Evolutionary conservation across 2,888 invertebrate species (phyloP).

Genomic region (Spodoptera picta): DNA sequence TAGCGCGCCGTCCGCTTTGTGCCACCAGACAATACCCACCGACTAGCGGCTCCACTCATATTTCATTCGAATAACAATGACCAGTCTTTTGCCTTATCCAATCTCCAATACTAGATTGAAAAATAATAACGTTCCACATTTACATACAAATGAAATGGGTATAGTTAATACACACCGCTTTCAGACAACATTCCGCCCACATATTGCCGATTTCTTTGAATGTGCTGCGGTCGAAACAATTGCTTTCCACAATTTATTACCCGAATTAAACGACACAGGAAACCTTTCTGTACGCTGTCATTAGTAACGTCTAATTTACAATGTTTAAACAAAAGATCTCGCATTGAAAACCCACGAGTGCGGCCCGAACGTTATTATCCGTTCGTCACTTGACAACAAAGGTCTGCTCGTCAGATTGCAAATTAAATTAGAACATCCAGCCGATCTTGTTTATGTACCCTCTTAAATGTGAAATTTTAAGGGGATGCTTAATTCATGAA

Average conservation of each 20-base stretch:
- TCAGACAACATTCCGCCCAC: slow-evolving; percentile 32
- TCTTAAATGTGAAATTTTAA: slow-evolving; percentile 82
- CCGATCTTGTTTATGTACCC: slow-evolving; percentile 75
- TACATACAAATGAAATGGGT: slow-evolving; percentile 45
- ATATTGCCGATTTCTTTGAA: slow-evolving; percentile 56
- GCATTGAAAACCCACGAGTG: slow-evolving; percentile 63
- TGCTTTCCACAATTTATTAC: slow-evolving; percentile 66
- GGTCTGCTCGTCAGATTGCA: slow-evolving; percentile 76
- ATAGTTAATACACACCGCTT: slow-evolving; percentile 42
- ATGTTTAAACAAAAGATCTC: slow-evolving; percentile 72
- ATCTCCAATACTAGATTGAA: slow-evolving; percentile 72
- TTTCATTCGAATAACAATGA: slow-evolving; percentile 81
- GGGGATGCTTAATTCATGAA: slow-evolving; percentile 85
- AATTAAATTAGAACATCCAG: slow-evolving; percentile 81
- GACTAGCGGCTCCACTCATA: slow-evolving; percentile 78
- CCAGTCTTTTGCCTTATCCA: slow-evolving; percentile 75
- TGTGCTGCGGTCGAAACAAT: slow-evolving; percentile 59
- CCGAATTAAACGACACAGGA: slow-evolving; percentile 69
- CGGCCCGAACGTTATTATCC: slow-evolving; percentile 72
- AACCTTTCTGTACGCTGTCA: slow-evolving; percentile 69
- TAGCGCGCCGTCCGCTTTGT: slow-evolving; percentile 71
- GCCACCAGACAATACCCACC: slow-evolving; percentile 74
- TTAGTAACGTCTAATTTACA: slow-evolving; percentile 77
- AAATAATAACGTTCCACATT: slow-evolving; percentile 63
- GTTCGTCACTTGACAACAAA: slow-evolving; percentile 76